These are phyloP conservation scores for Cerceris rybyensis DNA, from an alignment of 2,888 invertebrate species.

Conservation along the genomic window DNA sequence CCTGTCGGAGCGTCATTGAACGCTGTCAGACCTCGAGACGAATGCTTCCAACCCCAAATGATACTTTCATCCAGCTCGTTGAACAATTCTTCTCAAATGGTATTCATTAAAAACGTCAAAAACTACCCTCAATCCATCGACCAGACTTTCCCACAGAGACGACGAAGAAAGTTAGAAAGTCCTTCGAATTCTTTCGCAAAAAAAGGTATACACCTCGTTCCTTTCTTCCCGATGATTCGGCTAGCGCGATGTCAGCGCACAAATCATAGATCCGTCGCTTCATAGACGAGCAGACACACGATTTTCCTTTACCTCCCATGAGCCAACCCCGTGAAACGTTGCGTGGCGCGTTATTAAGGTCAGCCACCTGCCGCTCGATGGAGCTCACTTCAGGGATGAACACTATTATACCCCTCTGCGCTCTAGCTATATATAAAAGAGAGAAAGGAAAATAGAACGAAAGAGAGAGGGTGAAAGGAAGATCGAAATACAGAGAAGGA, in stretches of 20 bases:
- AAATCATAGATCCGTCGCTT: conserved; percentile 55
- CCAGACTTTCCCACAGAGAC: conserved; percentile 58
- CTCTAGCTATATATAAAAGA: conserved; percentile 60
- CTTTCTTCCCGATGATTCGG: conserved; percentile 23
- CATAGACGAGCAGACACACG: conserved; percentile 43
- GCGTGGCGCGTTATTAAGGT: conserved; percentile 79
- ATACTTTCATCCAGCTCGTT: conserved; percentile 27
- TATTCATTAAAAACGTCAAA: conserved; percentile 46
- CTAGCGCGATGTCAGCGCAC: conserved; percentile 28
- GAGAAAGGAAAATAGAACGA: conserved; percentile 1
- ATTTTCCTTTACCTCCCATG: conserved; percentile 48
- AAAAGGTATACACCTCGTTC: neutral
- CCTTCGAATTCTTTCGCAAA: conserved; percentile 9
- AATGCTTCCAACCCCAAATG: conserved; percentile 9
- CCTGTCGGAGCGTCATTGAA: neutral
- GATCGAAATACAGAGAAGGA: conserved; percentile 74
- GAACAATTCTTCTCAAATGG: conserved; percentile 8
- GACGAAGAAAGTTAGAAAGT: conserved; percentile 30
- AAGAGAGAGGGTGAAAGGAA: conserved; percentile 27
- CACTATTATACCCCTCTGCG: conserved; percentile 77
- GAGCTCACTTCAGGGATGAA: conserved; percentile 80
- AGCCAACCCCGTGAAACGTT: conserved; percentile 45
- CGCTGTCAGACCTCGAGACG: conserved; percentile 4
- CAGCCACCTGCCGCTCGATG: conserved; percentile 82
- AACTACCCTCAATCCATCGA: conserved; percentile 15